Conservation (phyloP, 2,113 vertebrate species). For the Murina feae region DNA sequence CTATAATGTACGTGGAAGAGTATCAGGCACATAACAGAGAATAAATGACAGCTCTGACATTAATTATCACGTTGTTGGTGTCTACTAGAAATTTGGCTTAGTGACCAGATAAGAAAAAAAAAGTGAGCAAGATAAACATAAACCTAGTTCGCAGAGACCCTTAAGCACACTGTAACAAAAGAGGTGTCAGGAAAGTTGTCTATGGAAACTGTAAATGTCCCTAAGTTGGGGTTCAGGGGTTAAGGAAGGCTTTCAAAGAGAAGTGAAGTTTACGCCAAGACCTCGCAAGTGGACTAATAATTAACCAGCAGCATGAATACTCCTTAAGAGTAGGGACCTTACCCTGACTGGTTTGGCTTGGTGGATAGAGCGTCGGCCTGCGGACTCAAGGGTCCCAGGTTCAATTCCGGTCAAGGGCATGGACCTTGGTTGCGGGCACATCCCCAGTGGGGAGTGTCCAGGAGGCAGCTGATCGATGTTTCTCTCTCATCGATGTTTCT, state of each 20-base stretch:
- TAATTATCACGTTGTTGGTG: neutral
- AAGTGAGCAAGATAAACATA: neutral
- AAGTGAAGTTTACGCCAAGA: neutral
- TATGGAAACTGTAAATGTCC: neutral
- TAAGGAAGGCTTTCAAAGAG: neutral
- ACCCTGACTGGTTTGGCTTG: too few species aligned
- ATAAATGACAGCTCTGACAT: neutral
- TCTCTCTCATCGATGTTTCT: too few species aligned
- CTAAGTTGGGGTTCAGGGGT: neutral
- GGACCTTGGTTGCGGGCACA: too few species aligned
- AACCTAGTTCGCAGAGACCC: neutral
- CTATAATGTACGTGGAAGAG: neutral
- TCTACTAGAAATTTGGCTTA: neutral
- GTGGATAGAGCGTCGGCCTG: too few species aligned
- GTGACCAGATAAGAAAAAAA: neutral
- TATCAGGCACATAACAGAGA: neutral
- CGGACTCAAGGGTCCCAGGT: too few species aligned
- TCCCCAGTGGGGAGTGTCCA: too few species aligned
- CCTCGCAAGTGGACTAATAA: neutral
- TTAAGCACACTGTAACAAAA: neutral
- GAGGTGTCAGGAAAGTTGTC: neutral
- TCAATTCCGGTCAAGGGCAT: too few species aligned
- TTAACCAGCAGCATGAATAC: neutral
- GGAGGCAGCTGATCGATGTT: too few species aligned
- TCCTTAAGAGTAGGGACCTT: too few species aligned